Evolutionary conservation across 2,797 vertebrate species (phyloP).

Genomic region (Ctenochaetus hawaiiensis): DNA sequence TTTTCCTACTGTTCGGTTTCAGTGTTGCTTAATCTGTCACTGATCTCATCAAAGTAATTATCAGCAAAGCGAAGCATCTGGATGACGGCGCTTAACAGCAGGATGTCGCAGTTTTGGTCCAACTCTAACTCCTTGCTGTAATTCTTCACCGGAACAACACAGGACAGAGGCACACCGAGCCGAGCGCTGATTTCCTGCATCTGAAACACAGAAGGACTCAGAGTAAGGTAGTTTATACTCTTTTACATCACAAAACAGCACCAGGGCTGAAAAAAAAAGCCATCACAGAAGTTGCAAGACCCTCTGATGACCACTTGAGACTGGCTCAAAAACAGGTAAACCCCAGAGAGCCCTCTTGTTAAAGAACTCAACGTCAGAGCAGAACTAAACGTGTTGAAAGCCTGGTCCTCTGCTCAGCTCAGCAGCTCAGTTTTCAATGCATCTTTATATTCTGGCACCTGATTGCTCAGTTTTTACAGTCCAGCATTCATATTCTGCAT

Average conservation of each 20-base stretch:
- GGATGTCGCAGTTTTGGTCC: constrained; percentile 78
- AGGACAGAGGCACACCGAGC: constrained; percentile 80
- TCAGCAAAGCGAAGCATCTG: constrained; percentile 81
- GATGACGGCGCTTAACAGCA: constrained; percentile 74
- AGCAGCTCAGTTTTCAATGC: too few species aligned
- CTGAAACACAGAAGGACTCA: constrained; percentile 55
- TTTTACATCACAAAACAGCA: not conserved
- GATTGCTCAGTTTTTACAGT: too few species aligned
- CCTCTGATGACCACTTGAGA: too few species aligned
- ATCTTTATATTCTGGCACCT: too few species aligned
- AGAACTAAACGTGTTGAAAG: too few species aligned
- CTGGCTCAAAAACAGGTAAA: too few species aligned
- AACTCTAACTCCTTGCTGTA: constrained; percentile 81
- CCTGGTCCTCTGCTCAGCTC: too few species aligned
- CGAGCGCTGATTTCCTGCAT: constrained; percentile 70
- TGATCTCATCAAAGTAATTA: constrained; percentile 78
- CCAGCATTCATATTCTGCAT: too few species aligned
- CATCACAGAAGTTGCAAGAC: too few species aligned
- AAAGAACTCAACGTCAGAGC: too few species aligned
- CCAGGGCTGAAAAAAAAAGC: too few species aligned
- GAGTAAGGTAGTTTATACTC: not conserved
- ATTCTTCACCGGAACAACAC: constrained; percentile 85
- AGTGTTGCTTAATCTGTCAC: constrained; percentile 11
- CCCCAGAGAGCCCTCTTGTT: too few species aligned
- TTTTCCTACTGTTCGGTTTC: not conserved